These are phyloP conservation scores for Drosophila kurseongensis DNA, from an alignment of 1,140 invertebrate species.

Conservation along the genomic window DNA sequence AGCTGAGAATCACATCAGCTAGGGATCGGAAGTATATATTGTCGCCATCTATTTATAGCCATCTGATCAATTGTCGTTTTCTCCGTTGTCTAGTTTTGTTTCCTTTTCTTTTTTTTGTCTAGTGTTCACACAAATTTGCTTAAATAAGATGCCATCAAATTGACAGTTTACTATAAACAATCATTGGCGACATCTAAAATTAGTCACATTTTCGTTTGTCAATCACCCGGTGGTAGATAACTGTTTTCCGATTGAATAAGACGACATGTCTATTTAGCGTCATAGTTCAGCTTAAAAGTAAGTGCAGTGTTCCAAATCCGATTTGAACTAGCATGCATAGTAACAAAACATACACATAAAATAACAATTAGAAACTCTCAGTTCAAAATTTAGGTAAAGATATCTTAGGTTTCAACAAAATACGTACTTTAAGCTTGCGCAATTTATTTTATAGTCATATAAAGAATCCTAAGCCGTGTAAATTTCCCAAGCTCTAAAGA, in stretches of 20 bases:
- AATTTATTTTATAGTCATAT: too few relatives aligned
- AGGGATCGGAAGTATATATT: slow-evolving; percentile 28
- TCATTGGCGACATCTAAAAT: slow-evolving; percentile 1
- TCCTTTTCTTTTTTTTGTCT: background rate
- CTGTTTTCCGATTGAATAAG: background rate
- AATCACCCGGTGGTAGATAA: slow-evolving; percentile 8
- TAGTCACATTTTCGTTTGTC: slow-evolving; percentile 16
- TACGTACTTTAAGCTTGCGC: too few relatives aligned
- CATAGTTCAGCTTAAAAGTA: too few relatives aligned
- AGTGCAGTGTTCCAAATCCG: too few relatives aligned
- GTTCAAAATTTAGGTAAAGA: too few relatives aligned
- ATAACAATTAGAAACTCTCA: too few relatives aligned
- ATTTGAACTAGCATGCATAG: too few relatives aligned
- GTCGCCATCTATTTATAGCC: slow-evolving; percentile 35
- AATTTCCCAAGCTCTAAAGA: too few relatives aligned
- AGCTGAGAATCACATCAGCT: slow-evolving; percentile 31
- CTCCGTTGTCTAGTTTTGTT: slow-evolving; percentile 8
- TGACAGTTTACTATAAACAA: slow-evolving; percentile 11
- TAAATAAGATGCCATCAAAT: slow-evolving; percentile 32
- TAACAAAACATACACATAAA: too few relatives aligned
- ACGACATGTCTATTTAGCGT: too few relatives aligned
- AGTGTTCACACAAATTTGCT: slow-evolving; percentile 23
- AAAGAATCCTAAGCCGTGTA: too few relatives aligned
- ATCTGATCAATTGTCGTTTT: slow-evolving; percentile 28
- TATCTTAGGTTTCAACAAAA: too few relatives aligned